These are phyloP conservation scores for Azemiops feae DNA, from an alignment of 2,113 vertebrate species.

Conservation along the genomic window DNA sequence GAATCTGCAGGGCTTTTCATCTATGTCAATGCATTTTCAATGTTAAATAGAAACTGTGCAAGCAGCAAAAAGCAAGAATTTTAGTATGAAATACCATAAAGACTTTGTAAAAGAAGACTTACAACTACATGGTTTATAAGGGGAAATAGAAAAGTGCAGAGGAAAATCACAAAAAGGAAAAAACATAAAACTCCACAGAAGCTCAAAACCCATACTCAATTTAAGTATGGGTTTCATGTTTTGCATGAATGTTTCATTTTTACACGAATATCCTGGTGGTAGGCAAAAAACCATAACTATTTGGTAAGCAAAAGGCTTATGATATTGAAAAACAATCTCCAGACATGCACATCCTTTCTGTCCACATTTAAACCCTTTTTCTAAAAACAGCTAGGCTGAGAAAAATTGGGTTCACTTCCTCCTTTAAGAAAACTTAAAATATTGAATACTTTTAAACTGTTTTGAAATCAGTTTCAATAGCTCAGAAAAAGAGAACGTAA, in stretches of 20 bases:
- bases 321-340: not conserved
- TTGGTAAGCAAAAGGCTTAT: not conserved
- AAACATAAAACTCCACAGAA: not conserved
- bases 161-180: constrained; percentile 11
- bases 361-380: not conserved
- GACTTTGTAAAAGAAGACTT: constrained; percentile 12
- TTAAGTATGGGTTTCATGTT: not conserved
- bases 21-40: constrained; percentile 52
- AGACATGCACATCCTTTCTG: not conserved
- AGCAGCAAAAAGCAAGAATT: constrained; percentile 25
- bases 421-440: not conserved
- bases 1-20: constrained; percentile 61
- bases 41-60: not conserved
- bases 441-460: not conserved
- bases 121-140: not conserved
- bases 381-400: not conserved
- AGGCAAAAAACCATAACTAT: not conserved
- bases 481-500: not conserved
- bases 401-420: not conserved
- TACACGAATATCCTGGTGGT: not conserved
- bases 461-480: constrained; percentile 9
- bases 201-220: not conserved
- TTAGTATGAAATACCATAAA: constrained; percentile 36
- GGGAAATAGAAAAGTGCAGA: constrained; percentile 19
- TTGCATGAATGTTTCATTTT: not conserved